Evolutionary conservation across 1,140 invertebrate species (phyloP), one percentile per base, ranked within the genome.

Genomic region (Saccostrea echinata): DNA sequence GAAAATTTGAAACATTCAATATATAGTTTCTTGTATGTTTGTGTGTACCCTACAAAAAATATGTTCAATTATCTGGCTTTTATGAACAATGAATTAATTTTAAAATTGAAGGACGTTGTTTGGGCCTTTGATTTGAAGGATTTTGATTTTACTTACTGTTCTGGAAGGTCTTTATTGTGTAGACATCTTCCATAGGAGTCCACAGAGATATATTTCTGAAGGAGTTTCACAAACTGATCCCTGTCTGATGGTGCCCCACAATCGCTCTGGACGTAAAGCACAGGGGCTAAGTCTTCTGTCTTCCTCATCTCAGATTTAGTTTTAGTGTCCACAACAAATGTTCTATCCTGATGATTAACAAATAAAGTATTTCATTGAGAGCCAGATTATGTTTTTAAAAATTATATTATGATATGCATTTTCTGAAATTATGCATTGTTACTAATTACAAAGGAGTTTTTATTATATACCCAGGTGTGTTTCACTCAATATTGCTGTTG

Each of bases 221-320:
- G 94, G 93, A 97, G 96, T 88, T 95, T 94, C 0, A 98, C 96
- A 94, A 84, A 98, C 92, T 35, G 94, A 86, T 98, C 97, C 87
- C 98, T 96, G 85, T 97, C 96, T 35, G 96, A 97, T 16, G 97
- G 96, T 11, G 97, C 97, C 92, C 97, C 96, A 95, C 97, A 98
- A 92, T 97, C 97, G 43, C 97, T 97, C 92, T 98, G 97, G 76
- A 98, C 95, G 92, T 97, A 98, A 21, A 97, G 93, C 43, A 98
- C 94, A 0, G 97, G 96, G 1, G 97, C 96, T 52, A 97, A 92
- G 11, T 96, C 35, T 13, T 87, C 81, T 57, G 35, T 93, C 30
- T 86, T 81, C n/a, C 96, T 94, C 13, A 96, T 93, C 81, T 89
- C 88, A 92, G 96, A 96, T 93, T 97, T 97, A 52, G 95, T 89